These are phyloP conservation scores for Channa striata DNA, from an alignment of 2,797 vertebrate genomes.

Conservation along the genomic window DNA sequence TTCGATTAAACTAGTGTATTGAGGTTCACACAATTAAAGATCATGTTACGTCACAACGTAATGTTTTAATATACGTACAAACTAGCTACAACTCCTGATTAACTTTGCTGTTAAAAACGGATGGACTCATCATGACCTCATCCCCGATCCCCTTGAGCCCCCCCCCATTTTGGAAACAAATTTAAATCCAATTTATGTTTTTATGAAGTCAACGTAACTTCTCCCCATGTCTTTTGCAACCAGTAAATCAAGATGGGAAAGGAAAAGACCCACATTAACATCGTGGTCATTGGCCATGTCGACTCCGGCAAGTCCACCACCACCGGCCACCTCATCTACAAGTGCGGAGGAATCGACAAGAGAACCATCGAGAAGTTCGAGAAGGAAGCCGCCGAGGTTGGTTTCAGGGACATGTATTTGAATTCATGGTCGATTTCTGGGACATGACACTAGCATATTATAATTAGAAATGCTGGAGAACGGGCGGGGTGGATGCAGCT, in stretches of 20 bases:
- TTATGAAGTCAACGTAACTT: neutral
- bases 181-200: neutral
- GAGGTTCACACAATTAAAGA: no score
- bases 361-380: conserved; percentile 90
- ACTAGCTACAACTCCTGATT: no score
- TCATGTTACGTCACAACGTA: no score
- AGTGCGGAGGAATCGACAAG: conserved; percentile 89
- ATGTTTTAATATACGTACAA: no score
- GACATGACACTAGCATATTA: no score
- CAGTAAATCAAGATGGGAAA: conserved; percentile 76
- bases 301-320: conserved; percentile 89
- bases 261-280: conserved; percentile 90
- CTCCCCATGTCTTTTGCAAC: conserved; percentile 12
- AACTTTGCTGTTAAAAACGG: no score
- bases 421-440: no score
- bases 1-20: no score
- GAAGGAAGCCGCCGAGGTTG: conserved; percentile 88
- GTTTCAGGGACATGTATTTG: conserved; percentile 6
- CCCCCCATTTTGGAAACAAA: no score
- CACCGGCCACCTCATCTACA: conserved; percentile 89
- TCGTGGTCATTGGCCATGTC: conserved; percentile 90
- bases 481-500: conserved; percentile 42
- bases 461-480: neutral
- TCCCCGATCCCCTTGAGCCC: no score
- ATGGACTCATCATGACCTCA: no score